Conservation (phyloP, 2,113 vertebrate species). For the Toxotes chatareus region DNA sequence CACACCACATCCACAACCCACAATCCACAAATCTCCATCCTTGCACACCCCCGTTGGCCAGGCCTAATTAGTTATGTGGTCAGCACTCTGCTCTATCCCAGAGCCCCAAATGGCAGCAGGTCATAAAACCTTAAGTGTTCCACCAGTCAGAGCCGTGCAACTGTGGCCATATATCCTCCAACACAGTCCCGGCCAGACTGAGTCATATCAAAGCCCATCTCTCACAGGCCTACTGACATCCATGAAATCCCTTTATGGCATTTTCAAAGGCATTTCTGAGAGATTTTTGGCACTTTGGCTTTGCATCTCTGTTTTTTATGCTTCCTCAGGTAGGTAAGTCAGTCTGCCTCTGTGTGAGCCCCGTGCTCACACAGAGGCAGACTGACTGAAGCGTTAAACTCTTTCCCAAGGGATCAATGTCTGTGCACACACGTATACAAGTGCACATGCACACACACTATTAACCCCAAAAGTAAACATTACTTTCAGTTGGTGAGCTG, state of each 20-base stretch:
- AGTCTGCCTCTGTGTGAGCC: not conserved
- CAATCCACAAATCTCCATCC: constrained; percentile 73
- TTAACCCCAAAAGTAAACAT: constrained; percentile 74
- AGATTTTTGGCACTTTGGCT: constrained; percentile 74
- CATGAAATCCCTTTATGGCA: constrained; percentile 84
- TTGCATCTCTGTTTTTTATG: constrained; percentile 63
- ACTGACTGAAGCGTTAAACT: constrained; percentile 35
- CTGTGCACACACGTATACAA: constrained; percentile 37
- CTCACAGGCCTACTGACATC: constrained; percentile 77
- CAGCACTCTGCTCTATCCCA: constrained; percentile 77
- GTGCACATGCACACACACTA: constrained; percentile 51
- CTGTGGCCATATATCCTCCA: constrained; percentile 85
- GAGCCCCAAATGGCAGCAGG: constrained; percentile 85
- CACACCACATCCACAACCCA: constrained; percentile 57
- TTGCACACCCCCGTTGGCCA: constrained; percentile 70
- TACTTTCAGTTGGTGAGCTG: constrained; percentile 36
- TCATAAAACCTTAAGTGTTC: constrained; percentile 89
- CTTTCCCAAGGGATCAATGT: constrained; percentile 54
- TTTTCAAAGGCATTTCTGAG: constrained; percentile 79
- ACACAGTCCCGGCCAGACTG: constrained; percentile 72
- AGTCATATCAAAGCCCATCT: constrained; percentile 83
- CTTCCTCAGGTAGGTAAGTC: constrained; percentile 52
- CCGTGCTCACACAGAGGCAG: constrained; percentile 28
- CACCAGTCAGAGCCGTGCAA: constrained; percentile 85
- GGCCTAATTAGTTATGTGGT: constrained; percentile 87